A percentile compares a stretch with the other conserved stretches of the same genome.
phyloP scores from a whole-genome alignment of 1,140 invertebrate species.

The Halyomorpha halys region DNA sequence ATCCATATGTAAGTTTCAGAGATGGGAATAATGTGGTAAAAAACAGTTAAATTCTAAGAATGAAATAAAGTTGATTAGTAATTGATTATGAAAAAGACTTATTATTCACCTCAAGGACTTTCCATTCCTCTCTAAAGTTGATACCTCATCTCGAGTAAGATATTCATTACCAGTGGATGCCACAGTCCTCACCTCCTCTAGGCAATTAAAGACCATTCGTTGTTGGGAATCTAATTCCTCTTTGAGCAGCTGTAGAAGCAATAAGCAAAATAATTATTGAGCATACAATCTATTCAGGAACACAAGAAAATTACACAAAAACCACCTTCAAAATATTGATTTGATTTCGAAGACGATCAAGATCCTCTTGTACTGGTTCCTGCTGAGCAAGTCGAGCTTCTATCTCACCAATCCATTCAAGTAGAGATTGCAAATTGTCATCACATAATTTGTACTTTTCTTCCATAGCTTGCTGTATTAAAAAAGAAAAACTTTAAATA shows the following conservation, averaged over 20 bases:
- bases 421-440: slow-evolving; percentile 68
- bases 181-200: slow-evolving; percentile 85
- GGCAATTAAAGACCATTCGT: slow-evolving; percentile 70
- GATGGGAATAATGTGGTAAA: no score
- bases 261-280: neutral
- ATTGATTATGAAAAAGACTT: no score
- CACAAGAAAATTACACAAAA: neutral
- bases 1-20: no score
- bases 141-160: slow-evolving; percentile 75
- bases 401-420: slow-evolving; percentile 77
- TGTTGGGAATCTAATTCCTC: slow-evolving; percentile 82
- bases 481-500: neutral
- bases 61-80: no score
- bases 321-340: slow-evolving; percentile 75
- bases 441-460: slow-evolving; percentile 87
- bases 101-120: slow-evolving; percentile 49
- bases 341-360: slow-evolving; percentile 79
- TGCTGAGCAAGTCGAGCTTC: slow-evolving; percentile 80
- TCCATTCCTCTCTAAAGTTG: slow-evolving; percentile 74
- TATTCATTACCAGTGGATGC: slow-evolving; percentile 81
- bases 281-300: no score
- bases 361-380: slow-evolving; percentile 76
- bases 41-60: no score
- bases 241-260: slow-evolving; percentile 61
- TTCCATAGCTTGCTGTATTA: slow-evolving; percentile 75